Evolutionary conservation across 2,888 invertebrate species (phyloP), one percentile per base, ranked within the genome.

Genomic region (Parascotia fuliginaria): DNA sequence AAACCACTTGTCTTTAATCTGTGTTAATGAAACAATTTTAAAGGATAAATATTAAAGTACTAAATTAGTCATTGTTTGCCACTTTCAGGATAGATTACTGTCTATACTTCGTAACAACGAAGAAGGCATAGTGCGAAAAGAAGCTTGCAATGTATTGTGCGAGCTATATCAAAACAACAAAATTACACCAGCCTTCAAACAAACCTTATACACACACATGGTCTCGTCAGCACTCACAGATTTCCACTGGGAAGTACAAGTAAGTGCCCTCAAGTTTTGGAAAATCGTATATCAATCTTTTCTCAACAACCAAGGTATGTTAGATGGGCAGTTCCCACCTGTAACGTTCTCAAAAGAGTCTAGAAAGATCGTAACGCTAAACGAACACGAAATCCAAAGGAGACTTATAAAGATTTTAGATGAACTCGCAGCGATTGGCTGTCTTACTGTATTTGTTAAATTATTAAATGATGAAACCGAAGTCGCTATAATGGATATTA

Each of bases 161-260:
- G 93, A 94, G 55, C 91, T 97, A 27, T 96, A 95, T 68, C 93
- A 94, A 54, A 92, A 95, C 69, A 92, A 94, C 24, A 94, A 94
- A 67, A 92, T 96, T 62, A 84, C 93, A 12, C 82, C 85, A 11
- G 78, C 84, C 6, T 90, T 93, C 62, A 92, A 94, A 56, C 89
- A 93, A 27, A 80, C 83, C 0, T 83, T 96, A 3, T 95, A 94
- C 67, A 92, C 93, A 19, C 93, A 94, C 3, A 95, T 96, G 93
- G 92, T 94, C 0, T 91, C 93, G 9, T 94, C 95, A 0, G 94
- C 95, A 0, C 92, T 95, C 0, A 88, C 93, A 7, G 97, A 97
- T 78, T 93, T 96, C 47, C 95, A 97, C 73, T 96, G 97, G 96
- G 97, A 97, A 78, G 96, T 96, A 0, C 96, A 96, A 81, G 85